phyloP scores from a whole-genome alignment of 2,113 vertebrate genomes.

The Burhinus bistriatus region DNA sequence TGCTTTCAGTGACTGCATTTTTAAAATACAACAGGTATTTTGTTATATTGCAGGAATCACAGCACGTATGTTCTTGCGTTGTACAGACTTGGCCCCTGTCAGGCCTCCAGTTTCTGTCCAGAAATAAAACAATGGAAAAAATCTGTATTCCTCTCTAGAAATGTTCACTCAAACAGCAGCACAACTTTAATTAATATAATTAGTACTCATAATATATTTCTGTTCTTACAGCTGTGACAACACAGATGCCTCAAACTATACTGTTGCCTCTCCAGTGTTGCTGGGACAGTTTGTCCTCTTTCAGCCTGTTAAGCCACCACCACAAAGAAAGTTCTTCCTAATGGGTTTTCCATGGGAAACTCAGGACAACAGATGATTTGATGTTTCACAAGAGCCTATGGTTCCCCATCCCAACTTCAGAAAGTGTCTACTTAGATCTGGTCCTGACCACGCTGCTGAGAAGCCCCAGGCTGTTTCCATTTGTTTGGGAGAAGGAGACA shows the following conservation, averaged over 20 bases:
- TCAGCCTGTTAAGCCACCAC: rapidly evolving
- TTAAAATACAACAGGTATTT: background rate
- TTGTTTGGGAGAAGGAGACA: background rate
- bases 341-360: background rate
- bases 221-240: constrained; percentile 44
- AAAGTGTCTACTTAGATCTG: background rate
- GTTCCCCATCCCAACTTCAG: background rate
- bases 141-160: constrained; percentile 39
- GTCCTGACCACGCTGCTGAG: background rate
- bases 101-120: background rate
- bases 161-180: background rate
- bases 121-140: constrained; percentile 27
- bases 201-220: background rate
- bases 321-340: background rate
- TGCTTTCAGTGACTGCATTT: background rate
- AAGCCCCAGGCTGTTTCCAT: background rate
- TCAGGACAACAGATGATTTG: rapidly evolving
- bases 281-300: background rate
- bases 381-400: background rate
- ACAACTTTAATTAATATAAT: constrained; percentile 56
- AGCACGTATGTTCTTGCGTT: background rate
- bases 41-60: background rate
- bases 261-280: background rate
- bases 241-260: background rate
- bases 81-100: background rate